These are phyloP conservation scores for Stenolophus ochropezus DNA, from an alignment of 2,888 invertebrate genomes.

Conservation along the genomic window DNA sequence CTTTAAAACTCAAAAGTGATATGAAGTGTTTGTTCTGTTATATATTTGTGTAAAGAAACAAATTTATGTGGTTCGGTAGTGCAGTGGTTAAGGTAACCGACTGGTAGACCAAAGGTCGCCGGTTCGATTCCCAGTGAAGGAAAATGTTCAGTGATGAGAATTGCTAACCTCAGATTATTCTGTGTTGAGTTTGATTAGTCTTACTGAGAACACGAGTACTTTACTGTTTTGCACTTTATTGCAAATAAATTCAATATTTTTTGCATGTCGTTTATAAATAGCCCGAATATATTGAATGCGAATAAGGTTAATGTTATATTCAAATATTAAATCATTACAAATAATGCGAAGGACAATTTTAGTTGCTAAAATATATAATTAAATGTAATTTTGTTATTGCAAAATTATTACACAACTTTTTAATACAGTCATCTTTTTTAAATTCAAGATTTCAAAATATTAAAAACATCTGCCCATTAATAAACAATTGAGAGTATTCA, in stretches of 20 bases:
- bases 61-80: background rate
- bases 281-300: conserved; percentile 12
- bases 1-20: conserved; percentile 25
- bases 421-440: background rate
- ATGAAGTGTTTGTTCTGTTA: conserved; percentile 25
- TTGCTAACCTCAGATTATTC: conserved; percentile 43
- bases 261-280: conserved; percentile 6
- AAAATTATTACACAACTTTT: background rate
- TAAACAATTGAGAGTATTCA: conserved; percentile 25
- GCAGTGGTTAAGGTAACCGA: conserved; percentile 9
- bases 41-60: conserved; percentile 15
- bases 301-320: conserved; percentile 23
- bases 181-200: conserved; percentile 42
- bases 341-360: background rate
- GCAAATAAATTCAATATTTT: conserved; percentile 31
- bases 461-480: conserved; percentile 6
- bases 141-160: conserved; percentile 41
- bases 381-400: background rate
- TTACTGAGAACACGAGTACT: conserved; percentile 40
- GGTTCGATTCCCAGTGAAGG: conserved; percentile 46
- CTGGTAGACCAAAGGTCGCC: conserved; percentile 12
- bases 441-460: background rate
- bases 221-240: conserved; percentile 1
- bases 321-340: conserved; percentile 30
- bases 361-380: conserved; percentile 11